A percentile compares a stretch with the other conserved stretches of the same genome.
Conservation (phyloP, 1,140 invertebrate genomes). For the Lamellibrachia luymesi region DNA sequence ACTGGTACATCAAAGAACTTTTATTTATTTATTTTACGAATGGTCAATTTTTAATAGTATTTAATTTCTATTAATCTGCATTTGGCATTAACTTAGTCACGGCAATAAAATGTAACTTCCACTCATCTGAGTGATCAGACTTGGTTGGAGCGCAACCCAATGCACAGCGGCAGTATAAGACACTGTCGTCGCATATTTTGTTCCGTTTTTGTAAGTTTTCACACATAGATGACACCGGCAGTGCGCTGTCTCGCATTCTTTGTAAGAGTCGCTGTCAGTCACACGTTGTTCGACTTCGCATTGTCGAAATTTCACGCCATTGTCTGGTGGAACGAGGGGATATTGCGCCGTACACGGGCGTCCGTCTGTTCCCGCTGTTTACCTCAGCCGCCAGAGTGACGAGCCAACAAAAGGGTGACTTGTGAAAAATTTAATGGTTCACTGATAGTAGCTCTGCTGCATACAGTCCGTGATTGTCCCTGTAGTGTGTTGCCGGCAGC, state of each 20-base stretch:
- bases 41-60: background rate
- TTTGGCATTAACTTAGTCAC: background rate
- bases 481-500: background rate
- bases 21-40: too few species aligned
- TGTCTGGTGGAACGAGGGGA: background rate
- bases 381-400: background rate
- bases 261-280: background rate
- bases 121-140: too few species aligned
- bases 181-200: background rate
- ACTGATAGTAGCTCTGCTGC: background rate
- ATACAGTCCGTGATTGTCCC: background rate
- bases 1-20: too few species aligned
- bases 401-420: background rate
- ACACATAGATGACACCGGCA: background rate
- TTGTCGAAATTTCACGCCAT: background rate
- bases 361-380: background rate
- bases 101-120: too few species aligned
- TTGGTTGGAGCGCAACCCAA: background rate
- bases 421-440: background rate
- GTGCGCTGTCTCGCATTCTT: background rate
- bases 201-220: background rate
- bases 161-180: background rate
- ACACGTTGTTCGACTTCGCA: background rate
- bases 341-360: background rate
- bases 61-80: background rate